Evolutionary conservation across 2,797 vertebrate genomes (phyloP), one percentile per base, ranked within the genome.

Genomic region (Dermochelys coriacea): DNA sequence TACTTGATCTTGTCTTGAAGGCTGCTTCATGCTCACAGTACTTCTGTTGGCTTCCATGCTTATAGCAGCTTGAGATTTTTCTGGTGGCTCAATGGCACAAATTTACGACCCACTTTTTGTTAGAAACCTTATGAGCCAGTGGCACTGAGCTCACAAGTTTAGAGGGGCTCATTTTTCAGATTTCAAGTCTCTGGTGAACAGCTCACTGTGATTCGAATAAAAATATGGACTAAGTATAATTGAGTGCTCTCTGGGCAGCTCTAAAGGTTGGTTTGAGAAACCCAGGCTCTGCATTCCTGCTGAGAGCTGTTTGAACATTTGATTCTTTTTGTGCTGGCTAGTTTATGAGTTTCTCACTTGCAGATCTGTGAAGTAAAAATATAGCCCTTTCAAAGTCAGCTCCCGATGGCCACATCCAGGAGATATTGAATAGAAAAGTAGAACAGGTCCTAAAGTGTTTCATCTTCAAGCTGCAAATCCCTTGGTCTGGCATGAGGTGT

Each of bases 91-190:
- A 1, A 34, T 41, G 81, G 77, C 45, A 49, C 9, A n/a, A n/a
- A 79, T 97, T 96, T 95, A 96, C 78, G 55, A 87, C 57, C 61
- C n/a, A 31, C 34, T 78, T 90, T 96, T 91, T 68, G 19, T 27
- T 93, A 86, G 88, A 68, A 93, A 87, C 64, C 84, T 95, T 94
- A 94, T 95, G 94, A 94, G 88, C 80, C 90, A 45, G 15, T 91
- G 87, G 80, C 83, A 88, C 21, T 79, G 84, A 85, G 78, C 64
- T 91, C 80, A 59, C 77, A 55, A 31, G 82, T 91, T 94, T 87
- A 83, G 88, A 96, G 64, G 81, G 82, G 52, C 74, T 82, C 75
- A 9, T 96, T 97, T 95, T 84, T 96, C 87, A 91, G 94, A 94
- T 82, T 93, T 93, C 82, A 86, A 59, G 87, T 90, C 93, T 91